Percentiles rank a stretch among this genome's conserved stretches.
phyloP scores from a whole-genome alignment of 1,140 invertebrate species.

The Mizuhopecten yessoensis region DNA sequence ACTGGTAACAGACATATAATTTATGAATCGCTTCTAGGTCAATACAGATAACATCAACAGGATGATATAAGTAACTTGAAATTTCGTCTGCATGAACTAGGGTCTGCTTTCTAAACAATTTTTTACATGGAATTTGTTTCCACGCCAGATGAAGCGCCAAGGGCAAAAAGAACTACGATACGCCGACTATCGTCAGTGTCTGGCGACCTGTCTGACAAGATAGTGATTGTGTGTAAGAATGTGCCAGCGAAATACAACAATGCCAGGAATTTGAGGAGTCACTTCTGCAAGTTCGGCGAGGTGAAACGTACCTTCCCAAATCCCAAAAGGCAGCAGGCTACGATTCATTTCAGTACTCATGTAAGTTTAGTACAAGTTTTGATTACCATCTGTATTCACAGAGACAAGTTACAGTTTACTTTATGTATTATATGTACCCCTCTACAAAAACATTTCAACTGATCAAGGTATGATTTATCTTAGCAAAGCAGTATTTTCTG shows the following conservation, averaged over 20 bases:
- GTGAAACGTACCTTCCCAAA: conserved; percentile 71
- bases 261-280: conserved; percentile 63
- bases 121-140: not conserved
- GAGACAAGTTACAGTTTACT: too few species aligned
- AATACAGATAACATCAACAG: too few species aligned
- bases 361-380: conserved; percentile 69
- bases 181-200: conserved; percentile 61
- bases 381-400: too few species aligned
- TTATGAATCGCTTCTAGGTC: too few species aligned
- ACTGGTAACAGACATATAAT: too few species aligned
- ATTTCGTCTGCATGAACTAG: too few species aligned
- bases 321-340: conserved; percentile 69
- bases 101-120: not conserved
- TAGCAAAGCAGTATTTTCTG: too few species aligned
- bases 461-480: too few species aligned
- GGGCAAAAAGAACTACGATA: conserved; percentile 16
- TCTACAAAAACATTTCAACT: too few species aligned
- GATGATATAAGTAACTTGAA: too few species aligned
- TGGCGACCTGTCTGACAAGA: conserved; percentile 69
- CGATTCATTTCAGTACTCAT: conserved; percentile 78
- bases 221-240: conserved; percentile 73
- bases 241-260: conserved; percentile 75
- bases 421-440: too few species aligned
- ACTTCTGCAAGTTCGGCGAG: conserved; percentile 78
- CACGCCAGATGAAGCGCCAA: conserved; percentile 47